Evolutionary conservation across 2,888 invertebrate species (phyloP).

Genomic region (Dicycla oo): DNA sequence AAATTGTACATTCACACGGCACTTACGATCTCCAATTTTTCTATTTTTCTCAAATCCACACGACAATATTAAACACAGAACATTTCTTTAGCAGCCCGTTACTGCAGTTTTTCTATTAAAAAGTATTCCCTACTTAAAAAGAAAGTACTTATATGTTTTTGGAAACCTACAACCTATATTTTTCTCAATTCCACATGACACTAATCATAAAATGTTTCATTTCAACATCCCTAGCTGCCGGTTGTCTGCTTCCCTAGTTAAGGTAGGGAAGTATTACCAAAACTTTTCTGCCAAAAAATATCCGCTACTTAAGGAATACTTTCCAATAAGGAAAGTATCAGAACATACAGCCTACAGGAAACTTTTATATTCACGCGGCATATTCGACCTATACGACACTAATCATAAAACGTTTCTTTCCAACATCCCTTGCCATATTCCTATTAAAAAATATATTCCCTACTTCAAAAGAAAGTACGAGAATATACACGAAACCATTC

Average conservation of each 20-base stretch:
- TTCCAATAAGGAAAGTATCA: neutral
- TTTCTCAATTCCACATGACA: neutral
- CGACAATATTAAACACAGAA: no score
- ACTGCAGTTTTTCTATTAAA: no score
- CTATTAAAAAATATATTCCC: neutral
- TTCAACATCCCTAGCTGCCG: neutral
- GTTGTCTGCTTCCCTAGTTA: no score
- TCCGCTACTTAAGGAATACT: neutral
- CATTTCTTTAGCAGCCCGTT: no score
- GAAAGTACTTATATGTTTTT: no score
- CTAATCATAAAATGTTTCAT: neutral
- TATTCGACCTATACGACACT: neutral
- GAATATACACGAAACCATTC: constrained; percentile 13
- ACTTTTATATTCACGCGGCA: neutral
- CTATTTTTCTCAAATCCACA: neutral
- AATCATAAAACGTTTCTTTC: neutral
- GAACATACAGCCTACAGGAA: neutral
- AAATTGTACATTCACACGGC: neutral
- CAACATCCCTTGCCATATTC: neutral
- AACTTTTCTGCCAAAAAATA: neutral
- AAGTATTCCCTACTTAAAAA: no score
- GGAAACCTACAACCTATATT: neutral
- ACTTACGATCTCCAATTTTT: neutral
- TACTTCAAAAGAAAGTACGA: constrained; percentile 5
- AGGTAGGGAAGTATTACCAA: no score